phyloP scores from a whole-genome alignment of 2,888 invertebrate species.

The Geophilus truncorum region DNA sequence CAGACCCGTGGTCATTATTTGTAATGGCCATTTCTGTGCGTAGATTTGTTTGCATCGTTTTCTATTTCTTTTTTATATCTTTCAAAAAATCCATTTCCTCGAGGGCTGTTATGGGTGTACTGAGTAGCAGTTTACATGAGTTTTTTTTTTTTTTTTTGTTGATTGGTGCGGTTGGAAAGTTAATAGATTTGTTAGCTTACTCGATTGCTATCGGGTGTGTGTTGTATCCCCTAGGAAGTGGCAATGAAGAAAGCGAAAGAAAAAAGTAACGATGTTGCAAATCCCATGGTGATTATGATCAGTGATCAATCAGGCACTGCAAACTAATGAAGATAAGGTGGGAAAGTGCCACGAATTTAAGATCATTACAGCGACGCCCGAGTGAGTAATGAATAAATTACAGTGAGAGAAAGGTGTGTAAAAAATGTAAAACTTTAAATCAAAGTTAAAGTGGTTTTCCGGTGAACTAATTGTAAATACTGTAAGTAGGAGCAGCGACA shows the following conservation, averaged over 20 bases:
- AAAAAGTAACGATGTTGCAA: slow-evolving; percentile 15
- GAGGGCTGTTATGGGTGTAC: neutral
- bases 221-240: neutral
- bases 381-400: too few relatives aligned
- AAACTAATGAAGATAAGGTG: slow-evolving; percentile 8
- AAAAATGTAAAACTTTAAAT: too few relatives aligned
- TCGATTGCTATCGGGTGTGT: neutral
- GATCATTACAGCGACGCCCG: too few relatives aligned
- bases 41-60: neutral
- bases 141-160: neutral
- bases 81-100: too few relatives aligned
- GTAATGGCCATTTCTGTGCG: neutral
- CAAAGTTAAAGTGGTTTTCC: too few relatives aligned
- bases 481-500: too few relatives aligned
- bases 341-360: neutral
- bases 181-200: slow-evolving; percentile 7
- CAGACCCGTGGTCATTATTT: too few relatives aligned
- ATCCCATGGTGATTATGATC: slow-evolving; percentile 24
- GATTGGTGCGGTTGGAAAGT: neutral
- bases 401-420: neutral
- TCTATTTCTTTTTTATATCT: too few relatives aligned
- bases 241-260: neutral
- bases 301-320: slow-evolving; percentile 12
- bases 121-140: neutral
- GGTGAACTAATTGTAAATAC: too few relatives aligned